phyloP scores from a whole-genome alignment of 2,888 invertebrate species.

The Oscheius sp. region DNA sequence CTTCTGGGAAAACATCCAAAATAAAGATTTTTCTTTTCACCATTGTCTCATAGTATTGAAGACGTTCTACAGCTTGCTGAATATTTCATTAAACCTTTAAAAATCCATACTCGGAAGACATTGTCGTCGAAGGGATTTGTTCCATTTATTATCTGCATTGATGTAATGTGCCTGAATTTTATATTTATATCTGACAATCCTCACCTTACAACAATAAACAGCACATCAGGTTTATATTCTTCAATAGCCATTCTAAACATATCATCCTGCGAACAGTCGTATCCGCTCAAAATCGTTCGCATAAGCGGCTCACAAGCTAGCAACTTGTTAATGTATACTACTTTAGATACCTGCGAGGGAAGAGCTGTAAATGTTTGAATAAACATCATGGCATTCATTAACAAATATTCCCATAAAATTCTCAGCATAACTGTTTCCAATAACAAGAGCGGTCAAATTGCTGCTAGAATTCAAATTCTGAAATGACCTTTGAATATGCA shows the following conservation, averaged over 20 bases:
- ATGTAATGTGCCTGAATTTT: neutral
- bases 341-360: slow-evolving; percentile 2
- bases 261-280: neutral
- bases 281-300: neutral
- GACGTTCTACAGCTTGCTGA: neutral
- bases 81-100: too few relatives aligned
- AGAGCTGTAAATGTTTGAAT: neutral
- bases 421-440: slow-evolving; percentile 4
- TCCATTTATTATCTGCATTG: neutral
- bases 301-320: neutral
- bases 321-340: neutral
- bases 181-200: neutral
- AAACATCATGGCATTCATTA: neutral
- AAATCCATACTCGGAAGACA: too few relatives aligned
- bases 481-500: too few relatives aligned
- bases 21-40: slow-evolving; percentile 9
- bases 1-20: neutral
- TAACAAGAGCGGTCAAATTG: neutral
- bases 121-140: slow-evolving; percentile 16
- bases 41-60: neutral
- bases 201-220: slow-evolving; percentile 7
- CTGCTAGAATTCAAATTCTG: too few relatives aligned
- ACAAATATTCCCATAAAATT: neutral
- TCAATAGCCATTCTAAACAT: neutral
- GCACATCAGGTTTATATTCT: neutral